phyloP scores from a whole-genome alignment of 2,797 vertebrate species.

The Eurystomus glaucurus region DNA sequence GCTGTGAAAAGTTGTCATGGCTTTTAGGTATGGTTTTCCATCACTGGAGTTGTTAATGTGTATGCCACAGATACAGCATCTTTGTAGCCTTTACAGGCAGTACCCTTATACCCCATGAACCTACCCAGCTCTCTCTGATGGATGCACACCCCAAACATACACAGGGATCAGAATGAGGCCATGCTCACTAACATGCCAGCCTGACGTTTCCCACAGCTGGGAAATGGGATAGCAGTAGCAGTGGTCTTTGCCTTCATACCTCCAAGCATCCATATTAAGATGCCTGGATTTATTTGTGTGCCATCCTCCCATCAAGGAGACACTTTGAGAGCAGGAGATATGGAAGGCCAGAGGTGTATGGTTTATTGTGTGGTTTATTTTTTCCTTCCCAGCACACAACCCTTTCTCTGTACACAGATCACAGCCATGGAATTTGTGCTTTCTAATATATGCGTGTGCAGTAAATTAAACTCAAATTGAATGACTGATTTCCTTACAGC shows the following conservation, averaged over 20 bases:
- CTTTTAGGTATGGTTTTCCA: neutral
- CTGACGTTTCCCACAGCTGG: neutral
- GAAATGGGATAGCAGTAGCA: neutral
- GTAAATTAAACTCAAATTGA: slow-evolving; percentile 70
- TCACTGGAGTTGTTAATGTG: neutral
- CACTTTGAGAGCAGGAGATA: fast-evolving
- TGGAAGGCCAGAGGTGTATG: neutral
- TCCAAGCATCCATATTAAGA: neutral
- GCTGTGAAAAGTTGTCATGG: neutral
- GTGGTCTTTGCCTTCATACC: fast-evolving
- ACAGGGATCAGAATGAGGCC: neutral
- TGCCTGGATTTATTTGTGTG: neutral
- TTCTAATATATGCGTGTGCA: slow-evolving; percentile 42
- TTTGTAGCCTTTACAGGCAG: neutral
- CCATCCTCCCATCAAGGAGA: fast-evolving
- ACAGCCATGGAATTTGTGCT: slow-evolving; percentile 7
- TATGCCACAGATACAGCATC: neutral
- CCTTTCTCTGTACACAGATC: neutral
- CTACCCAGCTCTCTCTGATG: fast-evolving
- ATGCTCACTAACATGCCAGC: fast-evolving
- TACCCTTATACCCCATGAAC: neutral
- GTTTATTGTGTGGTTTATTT: neutral
- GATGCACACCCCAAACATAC: fast-evolving
- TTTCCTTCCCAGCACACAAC: neutral
- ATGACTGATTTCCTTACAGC: slow-evolving; percentile 59